Base-by-base conservation (phyloP, 2,888 invertebrate species). In the Eupithecia exiguata region DNA sequence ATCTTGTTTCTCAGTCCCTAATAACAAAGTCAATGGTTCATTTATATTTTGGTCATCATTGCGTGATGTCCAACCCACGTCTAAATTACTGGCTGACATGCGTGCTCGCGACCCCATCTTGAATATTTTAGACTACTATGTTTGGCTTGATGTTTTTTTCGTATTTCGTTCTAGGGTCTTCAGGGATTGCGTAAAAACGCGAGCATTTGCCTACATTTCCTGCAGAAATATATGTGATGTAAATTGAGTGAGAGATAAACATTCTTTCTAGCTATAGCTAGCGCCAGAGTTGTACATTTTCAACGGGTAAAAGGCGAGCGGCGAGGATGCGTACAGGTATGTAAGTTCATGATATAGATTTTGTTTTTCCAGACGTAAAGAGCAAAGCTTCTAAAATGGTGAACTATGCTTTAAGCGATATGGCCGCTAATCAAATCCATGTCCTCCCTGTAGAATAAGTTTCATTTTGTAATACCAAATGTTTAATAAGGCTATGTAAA, bases 31-130 rank as follows among this genome's bases (percentile, higher is more conserved):
- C 58, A 58, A 58, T 58, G 58, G 58, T 58, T 58, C 58, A 58
- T 83, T 82, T 83, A 75, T 80, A 84, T 84, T 84, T 81, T 85
- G 84, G 82, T 82, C 85, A 88, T 89, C 89, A 87, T 92, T 86
- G 92, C 92, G 92, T 92, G 92, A 83, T 83, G 87, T 86, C 84
- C 88, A 85, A 85, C 87, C 89, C 81, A 88, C 88, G 89, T 88
- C 89, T 84, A 90, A 89, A 91, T 90, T 89, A 89, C 87, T 78
- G 82, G 82, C 79, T 81, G 85, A 81, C 89, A 88, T 90, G 92
- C 92, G 91, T 92, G 92, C 82, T 80, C 74, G 79, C 84, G 84
- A 83, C 85, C 85, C 82, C 77, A 86, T 89, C 87, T 88, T 91
- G 90, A 91, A 91, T 91, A 91, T 90, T 91, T 86, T 90, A 88